Evolutionary conservation across 2,888 invertebrate species (phyloP).

Genomic region (Patella ulyssiponensis): DNA sequence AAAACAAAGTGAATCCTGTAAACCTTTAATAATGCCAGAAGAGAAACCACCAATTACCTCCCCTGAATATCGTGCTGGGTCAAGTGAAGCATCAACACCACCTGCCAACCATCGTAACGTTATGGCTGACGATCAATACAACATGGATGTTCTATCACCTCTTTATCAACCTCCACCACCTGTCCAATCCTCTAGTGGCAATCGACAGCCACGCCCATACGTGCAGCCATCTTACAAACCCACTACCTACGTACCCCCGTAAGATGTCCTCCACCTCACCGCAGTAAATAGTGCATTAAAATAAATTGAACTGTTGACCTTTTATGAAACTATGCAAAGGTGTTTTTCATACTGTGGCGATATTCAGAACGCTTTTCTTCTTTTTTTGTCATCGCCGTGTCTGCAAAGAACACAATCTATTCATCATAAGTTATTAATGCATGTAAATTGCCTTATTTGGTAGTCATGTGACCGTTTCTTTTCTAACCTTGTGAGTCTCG

Average conservation of each 20-base stretch:
- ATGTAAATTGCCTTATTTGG: background rate
- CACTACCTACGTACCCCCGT: constrained; percentile 97
- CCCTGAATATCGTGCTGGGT: constrained; percentile 61
- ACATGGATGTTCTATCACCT: constrained; percentile 56
- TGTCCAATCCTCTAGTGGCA: constrained; percentile 53
- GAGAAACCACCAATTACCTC: constrained; percentile 86
- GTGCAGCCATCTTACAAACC: constrained; percentile 88
- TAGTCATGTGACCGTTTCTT: background rate
- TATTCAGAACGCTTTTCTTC: too few species aligned
- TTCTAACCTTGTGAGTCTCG: too few species aligned
- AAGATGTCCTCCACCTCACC: constrained; percentile 73
- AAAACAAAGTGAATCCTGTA: constrained; percentile 78
- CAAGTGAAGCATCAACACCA: constrained; percentile 61
- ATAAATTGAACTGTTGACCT: background rate
- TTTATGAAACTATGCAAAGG: constrained; percentile 6
- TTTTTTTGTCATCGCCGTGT: too few species aligned
- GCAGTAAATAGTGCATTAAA: constrained; percentile 7
- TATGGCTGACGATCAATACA: constrained; percentile 47
- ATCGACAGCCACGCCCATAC: constrained; percentile 60
- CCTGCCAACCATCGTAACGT: constrained; percentile 44
- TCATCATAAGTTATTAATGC: too few species aligned
- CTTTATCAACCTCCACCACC: constrained; percentile 65
- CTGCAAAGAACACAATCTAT: too few species aligned
- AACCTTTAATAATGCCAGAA: constrained; percentile 93
- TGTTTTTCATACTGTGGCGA: too few species aligned